A percentile compares a stretch with the other conserved stretches of the same genome.
Evolutionary conservation across 2,113 vertebrate species (phyloP).

Genomic region (Diadophis punctatus): DNA sequence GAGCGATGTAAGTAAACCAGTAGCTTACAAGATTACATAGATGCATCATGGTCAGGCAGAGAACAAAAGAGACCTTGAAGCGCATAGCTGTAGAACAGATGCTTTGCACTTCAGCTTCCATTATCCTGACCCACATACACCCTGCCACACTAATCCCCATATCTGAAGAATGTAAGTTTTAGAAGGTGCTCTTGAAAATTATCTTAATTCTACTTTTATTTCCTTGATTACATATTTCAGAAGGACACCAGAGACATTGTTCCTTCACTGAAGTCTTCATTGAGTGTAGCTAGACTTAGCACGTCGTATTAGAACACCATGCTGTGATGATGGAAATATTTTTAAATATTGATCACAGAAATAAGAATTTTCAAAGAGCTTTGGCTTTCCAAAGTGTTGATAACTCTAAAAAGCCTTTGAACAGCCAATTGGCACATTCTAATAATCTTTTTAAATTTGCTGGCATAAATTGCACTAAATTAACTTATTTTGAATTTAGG

Average conservation of each 20-base stretch:
- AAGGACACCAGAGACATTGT: not conserved
- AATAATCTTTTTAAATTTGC: not conserved
- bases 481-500: not conserved
- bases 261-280: not conserved
- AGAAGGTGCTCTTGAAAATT: not conserved
- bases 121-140: not conserved
- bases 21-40: accelerated
- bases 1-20: constrained; percentile 79
- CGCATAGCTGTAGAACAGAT: accelerated
- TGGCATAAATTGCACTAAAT: not conserved
- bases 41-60: accelerated
- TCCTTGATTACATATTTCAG: not conserved
- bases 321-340: not conserved
- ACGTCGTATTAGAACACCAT: not conserved
- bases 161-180: not conserved
- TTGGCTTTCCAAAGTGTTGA: not conserved
- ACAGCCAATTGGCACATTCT: not conserved
- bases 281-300: not conserved
- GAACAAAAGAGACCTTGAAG: not conserved
- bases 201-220: not conserved
- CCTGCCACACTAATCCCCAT: not conserved
- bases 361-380: not conserved
- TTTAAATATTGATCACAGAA: not conserved
- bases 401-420: not conserved
- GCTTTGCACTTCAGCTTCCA: not conserved